Evolutionary conservation across 2,797 vertebrate genomes (phyloP), one percentile per base, ranked within the genome.

Genomic region (Scolopax rusticola): DNA sequence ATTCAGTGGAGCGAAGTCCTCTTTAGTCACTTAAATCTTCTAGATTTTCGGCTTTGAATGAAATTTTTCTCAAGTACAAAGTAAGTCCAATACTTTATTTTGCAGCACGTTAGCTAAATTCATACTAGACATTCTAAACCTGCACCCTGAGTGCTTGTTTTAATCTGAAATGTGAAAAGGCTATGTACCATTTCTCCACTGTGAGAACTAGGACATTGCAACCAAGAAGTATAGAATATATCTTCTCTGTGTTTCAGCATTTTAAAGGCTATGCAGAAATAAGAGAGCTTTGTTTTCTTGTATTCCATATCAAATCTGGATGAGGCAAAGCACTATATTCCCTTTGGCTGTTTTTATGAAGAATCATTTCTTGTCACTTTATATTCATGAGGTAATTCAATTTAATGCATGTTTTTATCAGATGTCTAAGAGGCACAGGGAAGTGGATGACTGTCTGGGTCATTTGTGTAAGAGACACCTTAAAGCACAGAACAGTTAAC

Each of bases 381-480:
- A 87, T 87, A 96, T 97, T 95, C 68, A 97, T 91, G 50, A 95
- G 32, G 33, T 64, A 91, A 91, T 95, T 61, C 77, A 85, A 80
- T 78, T 93, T 95, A 93, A 85, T 47, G 54, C 9, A 41, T 53
- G 41, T 70, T 92, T 95, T 91, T 59, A 93, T 90, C 50, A 73
- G 77, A 86, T 57, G 23, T 91, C 71, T 95, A 81, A 87, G 64
- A 95, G 61, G 57, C 18, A 5, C 6, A 87, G 33, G 48, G 85
- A 92, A 95, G 28, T 6, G 9, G 41, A 94, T 90, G 64, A 47
- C 24, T 84, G 38, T 87, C 92, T 78, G 59, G 28, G 36, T 82
- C 76, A 89, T 87, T 87, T 96, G 33, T 92, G 30, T 68, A 89
- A 84, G 57, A 95, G 95, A 14, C 30, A 90, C 6, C 50, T 85